Evolutionary conservation across 2,113 vertebrate genomes (phyloP), one percentile per base, ranked within the genome.

Genomic region (Ciconia stormi): DNA sequence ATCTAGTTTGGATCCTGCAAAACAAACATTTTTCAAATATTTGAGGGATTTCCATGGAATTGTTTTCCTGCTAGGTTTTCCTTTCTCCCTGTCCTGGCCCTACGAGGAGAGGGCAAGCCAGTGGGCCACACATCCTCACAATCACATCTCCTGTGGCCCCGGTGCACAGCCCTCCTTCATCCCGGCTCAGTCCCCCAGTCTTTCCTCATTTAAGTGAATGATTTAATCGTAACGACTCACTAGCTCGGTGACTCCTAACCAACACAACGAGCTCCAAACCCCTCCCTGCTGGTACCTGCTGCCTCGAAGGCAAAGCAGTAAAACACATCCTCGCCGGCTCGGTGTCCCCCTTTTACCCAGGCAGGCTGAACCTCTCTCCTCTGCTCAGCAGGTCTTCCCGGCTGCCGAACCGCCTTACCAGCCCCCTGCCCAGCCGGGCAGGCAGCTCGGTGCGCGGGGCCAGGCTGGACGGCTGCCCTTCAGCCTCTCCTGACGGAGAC

Each of bases 401-500:
- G 78, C 59, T 82, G 49, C 69, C 65, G 44, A 74, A 73, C 62
- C 17, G 34, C 74, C 71, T 30, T n/a, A 7, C 11, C 47, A 81
- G 55, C 23, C 11, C 63, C 4, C 55, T 10, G 23, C 65, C 42
- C 10, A 2, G 32, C 84, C 26, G 42, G 82, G 49, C 34, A 65
- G 58, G 63, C 1, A 3, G 50, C 50, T 72, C 4, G 1, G 52
- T 58, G 55, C 0, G 0, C 1, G 1, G 56, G 67, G 76, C 20
- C 52, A 46, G 58, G 47, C 34, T 58, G 80, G 58, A n/a, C 1
- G 27, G 56, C 53, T 87, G 47, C n/a, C 16, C 27, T 89, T 80
- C 38, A 4, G 8, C 47, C 56, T 15, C 67, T 72, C 20, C 38
- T 89, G 62, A n/a, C 84, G n/a, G 71, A 50, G 42, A 89, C 36